Evolutionary conservation across 2,797 vertebrate genomes (phyloP), one percentile per base, ranked within the genome.

Genomic region (Oryzias dopingdopingensis): DNA sequence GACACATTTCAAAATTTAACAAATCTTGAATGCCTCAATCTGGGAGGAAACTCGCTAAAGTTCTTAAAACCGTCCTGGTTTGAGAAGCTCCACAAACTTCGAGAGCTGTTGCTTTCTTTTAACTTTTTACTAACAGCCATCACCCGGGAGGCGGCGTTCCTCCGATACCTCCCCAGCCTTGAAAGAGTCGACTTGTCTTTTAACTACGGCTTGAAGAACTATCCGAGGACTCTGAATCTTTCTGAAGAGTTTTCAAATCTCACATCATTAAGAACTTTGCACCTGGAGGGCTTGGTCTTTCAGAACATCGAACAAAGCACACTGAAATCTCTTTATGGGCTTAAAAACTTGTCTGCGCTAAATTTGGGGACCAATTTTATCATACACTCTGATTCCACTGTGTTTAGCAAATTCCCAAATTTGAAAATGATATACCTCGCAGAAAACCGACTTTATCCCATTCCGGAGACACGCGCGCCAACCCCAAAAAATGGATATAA

Each of bases 321-420:
- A 3, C 84, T 96, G 13, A 17, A 0, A 0, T 86, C 92, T 3
- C 80, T 98, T 44, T 77, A 80, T 12, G 1, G 23, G 4, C 92
- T 99, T 32, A 69, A 56, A 70, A 92, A 94, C 67, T 90, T 98
- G 2, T 86, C 91, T 2, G 60, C 89, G 3, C 62, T 98, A 70
- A 91, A 98, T 40, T 81, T 98, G 0, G 92, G 93, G 10, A 94
- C 94, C 22, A 99, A 99, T 79, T 99, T 98, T 61, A 95, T 99
- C 42, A 94, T 95, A 78, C 43, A 81, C 17, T 91, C 74, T 10
- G 8, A 95, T 58, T 66, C 91, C n/a, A 42, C 26, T 0, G 20
- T 93, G 24, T 94, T 96, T 72, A 50, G 42, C 1, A 44, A 86
- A 1, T 84, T 94, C 13, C 3, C 51, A 52, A 76, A 89, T 0